A percentile compares a stretch with the other conserved stretches of the same genome.
These are phyloP conservation scores for Astropecten irregularis DNA, from an alignment of 53 echinoderm and acorn worm species.

Conservation along the genomic window DNA sequence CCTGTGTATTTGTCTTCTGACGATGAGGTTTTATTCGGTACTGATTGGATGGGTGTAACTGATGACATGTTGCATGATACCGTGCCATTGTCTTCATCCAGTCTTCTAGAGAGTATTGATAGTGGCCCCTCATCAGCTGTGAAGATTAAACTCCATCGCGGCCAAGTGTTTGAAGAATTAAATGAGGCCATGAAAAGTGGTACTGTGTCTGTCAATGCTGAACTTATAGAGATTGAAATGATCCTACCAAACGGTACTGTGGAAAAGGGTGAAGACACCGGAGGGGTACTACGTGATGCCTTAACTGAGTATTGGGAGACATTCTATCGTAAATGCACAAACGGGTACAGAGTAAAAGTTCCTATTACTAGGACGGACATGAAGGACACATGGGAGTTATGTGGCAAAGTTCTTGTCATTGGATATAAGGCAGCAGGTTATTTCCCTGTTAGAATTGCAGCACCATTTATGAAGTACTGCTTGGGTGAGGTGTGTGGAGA, in stretches of 20 bases:
- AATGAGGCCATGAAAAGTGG: background rate
- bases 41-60: background rate
- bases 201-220: background rate
- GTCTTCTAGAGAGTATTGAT: background rate
- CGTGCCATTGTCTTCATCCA: background rate
- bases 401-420: background rate
- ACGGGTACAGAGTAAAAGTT: background rate
- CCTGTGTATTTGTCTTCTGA: background rate
- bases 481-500: background rate
- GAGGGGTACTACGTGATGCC: constrained; percentile 1
- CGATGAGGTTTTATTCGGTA: background rate
- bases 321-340: background rate
- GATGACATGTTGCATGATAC: background rate
- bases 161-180: background rate
- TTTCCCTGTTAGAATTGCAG: background rate
- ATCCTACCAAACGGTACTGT: constrained; percentile 14
- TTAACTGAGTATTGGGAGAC: constrained; percentile 12
- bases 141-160: background rate
- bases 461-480: background rate
- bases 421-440: background rate
- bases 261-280: constrained; percentile 16
- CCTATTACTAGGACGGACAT: background rate
- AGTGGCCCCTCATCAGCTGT: background rate
- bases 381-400: background rate
- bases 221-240: background rate